phyloP scores from a whole-genome alignment of 2,113 vertebrate species.

The Pitta sordida region DNA sequence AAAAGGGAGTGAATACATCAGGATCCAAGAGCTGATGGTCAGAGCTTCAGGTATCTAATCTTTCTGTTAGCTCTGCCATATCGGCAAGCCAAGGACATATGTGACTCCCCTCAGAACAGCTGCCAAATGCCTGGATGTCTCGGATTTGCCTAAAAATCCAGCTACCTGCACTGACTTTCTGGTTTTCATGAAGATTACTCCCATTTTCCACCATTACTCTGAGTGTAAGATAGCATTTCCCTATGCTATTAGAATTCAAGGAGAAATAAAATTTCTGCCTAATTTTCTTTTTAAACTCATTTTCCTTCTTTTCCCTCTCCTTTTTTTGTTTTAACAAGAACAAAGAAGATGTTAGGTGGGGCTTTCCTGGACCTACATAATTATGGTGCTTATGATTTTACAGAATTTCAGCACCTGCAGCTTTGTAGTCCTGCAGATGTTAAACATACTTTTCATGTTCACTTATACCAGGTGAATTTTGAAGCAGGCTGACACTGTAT shows the following conservation, averaged over 20 bases:
- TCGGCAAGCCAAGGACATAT: not conserved
- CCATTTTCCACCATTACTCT: not conserved
- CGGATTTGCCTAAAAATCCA: not conserved
- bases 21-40: not conserved
- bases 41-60: not conserved
- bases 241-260: not conserved
- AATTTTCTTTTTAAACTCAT: not conserved
- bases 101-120: not conserved
- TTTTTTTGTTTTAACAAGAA: not conserved
- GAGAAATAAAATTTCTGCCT: not conserved
- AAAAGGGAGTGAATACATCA: not conserved
- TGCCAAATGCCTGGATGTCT: not conserved
- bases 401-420: not conserved
- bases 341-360: not conserved
- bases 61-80: not conserved
- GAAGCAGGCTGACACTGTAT: not conserved
- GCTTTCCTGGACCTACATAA: not conserved
- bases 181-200: not conserved
- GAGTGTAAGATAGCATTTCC: not conserved
- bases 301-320: rapidly evolving
- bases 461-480: not conserved
- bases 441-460: not conserved
- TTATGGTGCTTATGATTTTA: not conserved
- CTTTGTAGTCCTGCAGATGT: not conserved
- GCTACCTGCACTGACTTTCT: not conserved